Conservation (phyloP, 2,888 invertebrate genomes). For the Platycnemis pennipes region DNA sequence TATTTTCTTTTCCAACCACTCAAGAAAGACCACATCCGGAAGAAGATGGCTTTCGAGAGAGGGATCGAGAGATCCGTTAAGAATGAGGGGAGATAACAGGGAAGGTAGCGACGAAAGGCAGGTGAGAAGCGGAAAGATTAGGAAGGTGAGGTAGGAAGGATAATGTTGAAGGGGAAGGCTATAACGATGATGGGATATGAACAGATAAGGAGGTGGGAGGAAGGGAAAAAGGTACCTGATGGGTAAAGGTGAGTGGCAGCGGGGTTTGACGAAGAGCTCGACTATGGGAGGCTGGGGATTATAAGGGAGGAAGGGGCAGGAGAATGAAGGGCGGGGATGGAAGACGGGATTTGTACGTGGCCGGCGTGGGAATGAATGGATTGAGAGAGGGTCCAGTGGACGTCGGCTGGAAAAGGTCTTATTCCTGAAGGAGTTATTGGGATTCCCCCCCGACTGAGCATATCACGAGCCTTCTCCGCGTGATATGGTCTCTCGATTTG, state of each 20-base stretch:
- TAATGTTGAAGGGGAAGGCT: neutral
- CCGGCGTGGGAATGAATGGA: slow-evolving; percentile 22
- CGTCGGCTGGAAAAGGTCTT: slow-evolving; percentile 18
- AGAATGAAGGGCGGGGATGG: neutral
- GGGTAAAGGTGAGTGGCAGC: too few species aligned
- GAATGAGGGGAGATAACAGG: neutral
- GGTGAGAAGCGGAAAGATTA: neutral
- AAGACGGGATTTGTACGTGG: slow-evolving; percentile 31
- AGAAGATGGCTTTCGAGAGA: neutral
- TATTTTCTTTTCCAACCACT: neutral
- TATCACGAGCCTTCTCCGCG: neutral
- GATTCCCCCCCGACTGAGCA: neutral
- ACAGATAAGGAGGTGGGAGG: too few species aligned
- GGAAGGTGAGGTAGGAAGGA: neutral
- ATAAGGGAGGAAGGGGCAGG: neutral
- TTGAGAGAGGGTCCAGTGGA: slow-evolving; percentile 42
- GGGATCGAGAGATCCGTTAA: neutral
- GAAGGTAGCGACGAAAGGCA: neutral
- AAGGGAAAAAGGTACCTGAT: too few species aligned
- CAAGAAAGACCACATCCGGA: neutral
- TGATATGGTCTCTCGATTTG: neutral
- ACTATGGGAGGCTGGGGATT: neutral
- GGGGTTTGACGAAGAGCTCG: neutral
- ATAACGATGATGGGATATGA: too few species aligned
- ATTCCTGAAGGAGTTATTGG: slow-evolving; percentile 51